These are phyloP conservation scores for Quadroppia sp. DNA, from an alignment of 2,888 invertebrate species.

Conservation along the genomic window DNA sequence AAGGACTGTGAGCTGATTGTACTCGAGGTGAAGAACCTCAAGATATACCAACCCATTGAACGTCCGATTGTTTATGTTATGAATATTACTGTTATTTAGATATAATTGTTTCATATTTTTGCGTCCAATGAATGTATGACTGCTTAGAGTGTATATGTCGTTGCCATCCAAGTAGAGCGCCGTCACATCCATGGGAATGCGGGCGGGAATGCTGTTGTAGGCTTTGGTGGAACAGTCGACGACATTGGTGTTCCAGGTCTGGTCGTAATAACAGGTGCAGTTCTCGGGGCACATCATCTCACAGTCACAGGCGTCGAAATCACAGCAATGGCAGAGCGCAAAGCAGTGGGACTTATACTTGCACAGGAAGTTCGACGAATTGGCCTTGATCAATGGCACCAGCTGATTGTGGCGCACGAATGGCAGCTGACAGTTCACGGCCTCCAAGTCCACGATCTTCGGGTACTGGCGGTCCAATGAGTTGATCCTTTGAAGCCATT, in stretches of 20 bases:
- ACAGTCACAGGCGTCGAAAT: slow-evolving; percentile 86
- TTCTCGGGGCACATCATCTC: slow-evolving; percentile 84
- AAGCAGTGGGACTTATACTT: slow-evolving; percentile 80
- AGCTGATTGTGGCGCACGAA: slow-evolving; percentile 60
- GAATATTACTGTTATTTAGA: slow-evolving; percentile 72
- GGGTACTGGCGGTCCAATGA: slow-evolving; percentile 73
- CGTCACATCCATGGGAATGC: slow-evolving; percentile 87
- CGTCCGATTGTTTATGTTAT: slow-evolving; percentile 72
- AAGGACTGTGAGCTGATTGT: slow-evolving; percentile 65
- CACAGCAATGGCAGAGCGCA: slow-evolving; percentile 81
- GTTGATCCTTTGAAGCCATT: slow-evolving; percentile 79
- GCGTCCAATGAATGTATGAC: slow-evolving; percentile 79
- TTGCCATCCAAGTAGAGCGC: slow-evolving; percentile 80
- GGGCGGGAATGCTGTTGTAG: slow-evolving; percentile 61
- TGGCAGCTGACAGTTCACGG: slow-evolving; percentile 73
- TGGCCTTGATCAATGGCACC: slow-evolving; percentile 59
- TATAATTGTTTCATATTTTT: slow-evolving; percentile 71
- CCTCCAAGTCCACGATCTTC: slow-evolving; percentile 73
- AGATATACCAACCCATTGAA: slow-evolving; percentile 77
- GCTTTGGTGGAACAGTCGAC: slow-evolving; percentile 72
- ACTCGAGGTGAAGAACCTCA: slow-evolving; percentile 68
- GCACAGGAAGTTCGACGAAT: slow-evolving; percentile 76
- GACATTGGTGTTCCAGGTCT: slow-evolving; percentile 78
- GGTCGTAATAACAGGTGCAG: slow-evolving; percentile 83
- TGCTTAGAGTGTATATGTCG: slow-evolving; percentile 67